Conservation (phyloP, 1,140 invertebrate species). For the Halictus rubicundus region DNA sequence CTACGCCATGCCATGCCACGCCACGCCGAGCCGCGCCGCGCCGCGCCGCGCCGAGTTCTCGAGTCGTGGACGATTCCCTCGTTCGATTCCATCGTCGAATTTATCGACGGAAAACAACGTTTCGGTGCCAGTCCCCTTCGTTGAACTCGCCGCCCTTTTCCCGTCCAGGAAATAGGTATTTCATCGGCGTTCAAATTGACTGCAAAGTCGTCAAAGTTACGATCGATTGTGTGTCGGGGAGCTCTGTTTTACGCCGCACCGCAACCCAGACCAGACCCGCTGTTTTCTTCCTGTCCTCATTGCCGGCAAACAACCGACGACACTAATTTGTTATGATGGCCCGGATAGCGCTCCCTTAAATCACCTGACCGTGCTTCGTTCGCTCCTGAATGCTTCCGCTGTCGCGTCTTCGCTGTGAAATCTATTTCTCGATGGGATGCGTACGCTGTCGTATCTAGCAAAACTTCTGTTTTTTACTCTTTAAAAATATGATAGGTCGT, state of each 20-base stretch:
- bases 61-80: constrained; percentile 48
- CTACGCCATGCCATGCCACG: constrained; percentile 26
- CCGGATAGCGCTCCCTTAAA: background rate
- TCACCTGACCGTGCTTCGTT: background rate
- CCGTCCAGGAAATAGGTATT: constrained; percentile 61
- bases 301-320: background rate
- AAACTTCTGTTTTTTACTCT: too few relatives aligned
- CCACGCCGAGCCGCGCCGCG: constrained; percentile 37
- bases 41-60: constrained; percentile 46
- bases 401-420: too few relatives aligned
- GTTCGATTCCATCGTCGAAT: constrained; percentile 66
- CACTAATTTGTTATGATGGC: constrained; percentile 29
- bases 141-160: constrained; percentile 40
- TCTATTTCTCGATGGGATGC: too few relatives aligned
- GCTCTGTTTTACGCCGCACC: constrained; percentile 41
- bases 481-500: too few relatives aligned
- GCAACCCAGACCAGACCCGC: constrained; percentile 3
- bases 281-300: constrained; percentile 14
- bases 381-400: too few relatives aligned
- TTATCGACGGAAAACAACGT: constrained; percentile 66
- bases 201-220: constrained; percentile 62
- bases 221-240: constrained; percentile 48
- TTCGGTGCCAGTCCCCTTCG: constrained; percentile 18
- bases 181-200: constrained; percentile 66
- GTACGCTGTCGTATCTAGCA: too few relatives aligned